phyloP scores from a whole-genome alignment of 2,888 invertebrate genomes.

The Hirtodrosophila alboralis region DNA sequence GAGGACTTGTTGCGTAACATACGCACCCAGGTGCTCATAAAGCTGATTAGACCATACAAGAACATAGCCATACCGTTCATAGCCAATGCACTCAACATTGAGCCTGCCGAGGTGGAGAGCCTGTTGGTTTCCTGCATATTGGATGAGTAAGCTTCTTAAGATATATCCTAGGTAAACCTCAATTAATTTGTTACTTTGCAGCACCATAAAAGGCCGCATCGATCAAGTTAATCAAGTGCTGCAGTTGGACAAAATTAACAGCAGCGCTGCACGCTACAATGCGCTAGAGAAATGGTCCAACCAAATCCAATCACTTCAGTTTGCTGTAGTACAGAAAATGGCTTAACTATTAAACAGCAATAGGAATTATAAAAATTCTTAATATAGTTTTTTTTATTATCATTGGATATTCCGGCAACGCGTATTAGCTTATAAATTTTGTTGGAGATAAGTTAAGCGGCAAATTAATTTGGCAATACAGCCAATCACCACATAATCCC shows the following conservation, averaged over 20 bases:
- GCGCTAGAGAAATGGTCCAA: slow-evolving; percentile 98
- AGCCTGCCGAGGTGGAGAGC: slow-evolving; percentile 97
- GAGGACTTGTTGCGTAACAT: slow-evolving; percentile 98
- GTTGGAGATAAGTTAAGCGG: not conserved
- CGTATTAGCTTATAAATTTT: too few species aligned
- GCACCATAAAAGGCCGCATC: slow-evolving; percentile 93
- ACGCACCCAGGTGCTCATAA: slow-evolving; percentile 97
- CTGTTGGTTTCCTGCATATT: slow-evolving; percentile 98
- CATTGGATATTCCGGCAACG: too few species aligned
- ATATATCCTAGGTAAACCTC: not conserved
- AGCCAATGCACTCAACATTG: slow-evolving; percentile 96
- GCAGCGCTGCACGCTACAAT: slow-evolving; percentile 93
- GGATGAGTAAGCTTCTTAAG: slow-evolving; percentile 90
- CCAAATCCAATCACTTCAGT: slow-evolving; percentile 94
- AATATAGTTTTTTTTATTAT: slow-evolving; percentile 2
- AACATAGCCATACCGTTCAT: slow-evolving; percentile 99
- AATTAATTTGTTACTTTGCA: slow-evolving; percentile 73
- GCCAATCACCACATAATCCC: not conserved
- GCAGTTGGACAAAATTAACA: slow-evolving; percentile 91
- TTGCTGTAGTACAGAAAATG: slow-evolving; percentile 97
- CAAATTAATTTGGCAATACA: not conserved
- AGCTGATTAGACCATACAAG: slow-evolving; percentile 98
- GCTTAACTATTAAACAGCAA: slow-evolving; percentile 85
- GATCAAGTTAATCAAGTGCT: slow-evolving; percentile 98
- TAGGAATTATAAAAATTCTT: slow-evolving; percentile 17